Conservation (phyloP, 2,888 invertebrate genomes). For the Lasioglossum calceatum region DNA sequence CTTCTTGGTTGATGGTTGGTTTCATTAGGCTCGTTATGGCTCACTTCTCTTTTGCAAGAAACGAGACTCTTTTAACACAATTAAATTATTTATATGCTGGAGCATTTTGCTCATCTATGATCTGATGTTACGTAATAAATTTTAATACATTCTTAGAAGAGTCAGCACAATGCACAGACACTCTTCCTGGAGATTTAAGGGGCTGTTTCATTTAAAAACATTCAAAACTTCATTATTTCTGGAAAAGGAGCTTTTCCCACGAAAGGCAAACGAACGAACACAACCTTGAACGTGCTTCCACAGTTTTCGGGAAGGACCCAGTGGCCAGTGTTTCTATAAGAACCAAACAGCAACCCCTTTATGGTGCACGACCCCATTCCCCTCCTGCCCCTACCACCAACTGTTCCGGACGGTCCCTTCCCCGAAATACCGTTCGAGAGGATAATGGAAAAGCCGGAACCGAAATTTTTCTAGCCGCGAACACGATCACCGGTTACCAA, state of each 20-base stretch:
- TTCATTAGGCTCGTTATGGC: too few species aligned
- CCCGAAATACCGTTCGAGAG: neutral
- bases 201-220: too few species aligned
- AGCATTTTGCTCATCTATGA: too few species aligned
- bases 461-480: neutral
- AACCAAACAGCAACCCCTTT: neutral
- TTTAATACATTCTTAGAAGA: too few species aligned
- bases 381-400: neutral
- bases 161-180: too few species aligned
- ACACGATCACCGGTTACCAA: neutral
- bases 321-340: neutral
- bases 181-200: too few species aligned
- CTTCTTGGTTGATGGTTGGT: too few species aligned
- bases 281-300: neutral
- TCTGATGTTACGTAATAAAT: too few species aligned
- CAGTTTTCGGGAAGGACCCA: neutral
- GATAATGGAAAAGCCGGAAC: slow-evolving; percentile 6
- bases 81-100: too few species aligned
- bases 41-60: too few species aligned
- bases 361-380: neutral
- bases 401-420: neutral
- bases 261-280: too few species aligned
- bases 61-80: too few species aligned
- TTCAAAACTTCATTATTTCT: neutral
- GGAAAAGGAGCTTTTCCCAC: neutral